A percentile compares a stretch with the other conserved stretches of the same genome.
phyloP scores from a whole-genome alignment of 2,797 vertebrate species.

The Bovichtus variegatus region DNA sequence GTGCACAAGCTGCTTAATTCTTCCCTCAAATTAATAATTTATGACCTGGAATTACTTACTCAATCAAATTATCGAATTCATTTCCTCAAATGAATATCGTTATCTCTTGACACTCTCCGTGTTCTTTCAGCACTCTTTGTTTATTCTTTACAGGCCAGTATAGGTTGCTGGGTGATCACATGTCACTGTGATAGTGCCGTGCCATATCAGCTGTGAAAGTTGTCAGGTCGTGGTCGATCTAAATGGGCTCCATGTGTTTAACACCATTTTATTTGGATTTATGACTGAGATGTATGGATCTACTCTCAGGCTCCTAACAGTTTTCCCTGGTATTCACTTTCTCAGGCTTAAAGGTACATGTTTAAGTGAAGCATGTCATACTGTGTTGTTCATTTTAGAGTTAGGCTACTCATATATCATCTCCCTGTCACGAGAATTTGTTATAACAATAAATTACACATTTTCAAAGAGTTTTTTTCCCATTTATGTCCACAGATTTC shows the following conservation, averaged over 20 bases:
- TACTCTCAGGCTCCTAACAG: no score
- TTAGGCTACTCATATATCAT: background rate
- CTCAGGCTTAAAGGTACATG: background rate
- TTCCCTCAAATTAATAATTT: constrained; percentile 43
- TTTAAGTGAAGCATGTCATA: background rate
- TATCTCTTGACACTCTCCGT: background rate
- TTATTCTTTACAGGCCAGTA: background rate
- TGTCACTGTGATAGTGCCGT: background rate
- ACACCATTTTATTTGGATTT: background rate
- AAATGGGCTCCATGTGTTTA: background rate
- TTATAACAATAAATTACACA: no score
- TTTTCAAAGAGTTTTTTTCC: no score
- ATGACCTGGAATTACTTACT: constrained; percentile 35
- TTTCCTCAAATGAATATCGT: constrained; percentile 16
- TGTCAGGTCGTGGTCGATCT: background rate
- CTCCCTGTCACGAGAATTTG: background rate
- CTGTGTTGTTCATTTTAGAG: background rate
- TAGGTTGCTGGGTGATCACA: background rate
- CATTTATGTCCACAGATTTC: no score
- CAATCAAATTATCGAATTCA: constrained; percentile 24
- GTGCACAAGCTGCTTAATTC: constrained; percentile 30
- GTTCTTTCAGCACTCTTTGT: background rate
- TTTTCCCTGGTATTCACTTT: no score
- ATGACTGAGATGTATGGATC: background rate
- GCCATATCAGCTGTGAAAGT: background rate